phyloP scores from a whole-genome alignment of 2,797 vertebrate genomes.

The Notolepis coatsorum region DNA sequence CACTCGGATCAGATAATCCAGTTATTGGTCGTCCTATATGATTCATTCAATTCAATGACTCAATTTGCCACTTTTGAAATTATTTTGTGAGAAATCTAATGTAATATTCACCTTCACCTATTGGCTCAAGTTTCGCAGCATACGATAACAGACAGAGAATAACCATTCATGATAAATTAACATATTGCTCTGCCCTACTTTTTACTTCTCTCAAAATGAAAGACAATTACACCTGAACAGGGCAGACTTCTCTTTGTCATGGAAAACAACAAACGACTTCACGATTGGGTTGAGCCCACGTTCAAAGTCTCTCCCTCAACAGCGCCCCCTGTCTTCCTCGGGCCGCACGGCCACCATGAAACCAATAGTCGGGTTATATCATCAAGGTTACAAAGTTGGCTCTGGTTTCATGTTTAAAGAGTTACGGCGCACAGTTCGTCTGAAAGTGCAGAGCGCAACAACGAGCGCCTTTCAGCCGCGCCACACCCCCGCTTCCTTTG shows the following conservation, averaged over 20 bases:
- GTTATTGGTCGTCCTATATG: no score
- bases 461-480: not conserved
- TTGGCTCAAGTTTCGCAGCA: no score
- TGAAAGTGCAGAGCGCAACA: no score
- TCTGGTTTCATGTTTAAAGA: not conserved
- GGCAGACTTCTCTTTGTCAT: not conserved
- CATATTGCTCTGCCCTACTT: no score
- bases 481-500: slow-evolving; percentile 49
- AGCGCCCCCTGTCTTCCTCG: not conserved
- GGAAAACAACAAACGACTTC: not conserved
- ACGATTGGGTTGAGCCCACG: not conserved
- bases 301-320: not conserved
- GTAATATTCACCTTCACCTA: no score
- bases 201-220: no score
- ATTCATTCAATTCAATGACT: no score
- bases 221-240: not conserved
- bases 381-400: not conserved
- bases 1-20: no score
- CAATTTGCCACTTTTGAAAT: no score
- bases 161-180: no score
- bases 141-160: no score
- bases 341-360: not conserved
- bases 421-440: not conserved
- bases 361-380: not conserved
- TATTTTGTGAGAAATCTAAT: no score